Base-by-base conservation (phyloP, 2,113 vertebrate species). In the Actenoides hombroni region DNA sequence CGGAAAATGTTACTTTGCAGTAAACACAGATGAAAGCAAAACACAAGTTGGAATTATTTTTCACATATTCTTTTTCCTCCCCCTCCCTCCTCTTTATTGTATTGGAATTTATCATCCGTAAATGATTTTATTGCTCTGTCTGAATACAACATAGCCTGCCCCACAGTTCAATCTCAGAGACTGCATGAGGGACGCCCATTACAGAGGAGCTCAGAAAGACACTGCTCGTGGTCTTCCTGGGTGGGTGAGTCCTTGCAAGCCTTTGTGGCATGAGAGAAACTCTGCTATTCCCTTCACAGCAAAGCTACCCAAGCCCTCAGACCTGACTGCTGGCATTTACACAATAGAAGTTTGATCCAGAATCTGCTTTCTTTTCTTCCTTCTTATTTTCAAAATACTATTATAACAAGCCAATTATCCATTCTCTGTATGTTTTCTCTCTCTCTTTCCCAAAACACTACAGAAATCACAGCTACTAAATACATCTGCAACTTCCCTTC, bases 141-240 rank as follows among this genome's bases (percentile, higher is more conserved):
- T 54, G 65, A 69, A 61, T 35, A 57, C 56, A 71, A 64, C 7
- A 35, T 24, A 20, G 57, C 35, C 20, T 57, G 20, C 16, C 31
- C 35, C 13, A 31, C 29, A 12, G 13, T 35, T 28, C 11, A 44
- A 2, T 33, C 37, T 80, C 67, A 39, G 37, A n/a, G 31, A 29
- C 17, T 26, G 63, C 35, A 10, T 5, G 0, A 8, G 23, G 33
- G 46, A 19, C 0, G 0, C 33, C 29, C 20, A 23, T 16, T 24
- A 6, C 11, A 25, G 48, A 23, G 44, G 25, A n/a, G 59, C 31
- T 33, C 71, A 59, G 70, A 35, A 57, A 29, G 42, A 59, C 33
- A 28, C 8, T 10, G 35, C 35, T 56, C 19, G 48, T 0, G 0
- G 51, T 5, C 42, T 42, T 42, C 9, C 6, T 56, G 51, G 24